Evolutionary conservation across 2,888 invertebrate genomes (phyloP).

Genomic region (Parapristionchus giblindavisi): DNA sequence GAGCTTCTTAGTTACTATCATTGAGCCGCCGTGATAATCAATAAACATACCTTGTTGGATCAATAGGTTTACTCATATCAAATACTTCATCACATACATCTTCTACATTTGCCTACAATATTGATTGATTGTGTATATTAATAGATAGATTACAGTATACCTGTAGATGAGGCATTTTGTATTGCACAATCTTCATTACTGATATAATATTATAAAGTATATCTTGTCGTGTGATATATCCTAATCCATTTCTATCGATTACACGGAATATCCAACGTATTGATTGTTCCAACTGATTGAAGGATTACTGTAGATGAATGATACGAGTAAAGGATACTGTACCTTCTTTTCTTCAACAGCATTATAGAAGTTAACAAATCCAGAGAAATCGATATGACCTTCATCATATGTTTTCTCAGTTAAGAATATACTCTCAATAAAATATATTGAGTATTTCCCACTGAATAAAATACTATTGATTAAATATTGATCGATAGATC

Average conservation of each 20-base stretch:
- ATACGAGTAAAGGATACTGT: no score
- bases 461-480: neutral
- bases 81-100: conserved; percentile 25
- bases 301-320: no score
- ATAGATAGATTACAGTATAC: neutral
- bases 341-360: conserved; percentile 28
- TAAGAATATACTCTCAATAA: conserved; percentile 12
- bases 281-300: conserved; percentile 1
- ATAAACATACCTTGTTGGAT: conserved; percentile 11
- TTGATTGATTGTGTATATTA: neutral
- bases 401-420: conserved; percentile 32
- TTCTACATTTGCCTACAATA: conserved; percentile 16
- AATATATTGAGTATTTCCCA: neutral
- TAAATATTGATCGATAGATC: neutral
- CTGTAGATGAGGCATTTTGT: neutral
- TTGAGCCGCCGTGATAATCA: no score
- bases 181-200: conserved; percentile 3
- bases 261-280: conserved; percentile 28
- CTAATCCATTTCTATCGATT: conserved; percentile 11
- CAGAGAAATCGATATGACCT: conserved; percentile 20
- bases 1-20: no score
- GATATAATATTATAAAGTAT: conserved; percentile 16
- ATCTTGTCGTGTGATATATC: conserved; percentile 12
- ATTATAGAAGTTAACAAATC: conserved; percentile 25
- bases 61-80: conserved; percentile 18